Base-by-base conservation (phyloP, 1,140 invertebrate genomes). In the Orius laevigatus region DNA sequence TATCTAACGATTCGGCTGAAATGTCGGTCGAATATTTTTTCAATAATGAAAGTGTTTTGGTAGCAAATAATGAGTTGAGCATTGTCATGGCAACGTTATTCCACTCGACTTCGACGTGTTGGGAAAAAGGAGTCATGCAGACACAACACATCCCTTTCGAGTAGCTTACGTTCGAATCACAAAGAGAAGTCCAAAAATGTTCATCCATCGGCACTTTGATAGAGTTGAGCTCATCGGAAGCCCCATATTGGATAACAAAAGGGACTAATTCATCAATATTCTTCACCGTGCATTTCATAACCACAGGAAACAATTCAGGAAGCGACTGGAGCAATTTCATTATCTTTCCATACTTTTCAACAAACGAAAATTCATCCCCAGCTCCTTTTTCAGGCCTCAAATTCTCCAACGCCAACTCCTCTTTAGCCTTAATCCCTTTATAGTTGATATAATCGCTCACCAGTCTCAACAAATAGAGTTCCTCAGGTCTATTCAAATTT, bases 61-160 rank as follows among this genome's bases (percentile, higher is more conserved):
- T 47, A 3, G 57, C 46, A 31, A 60, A 60, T 40, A 68, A 57
- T 12, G 58, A 60, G 54, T 63, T 56, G n/a, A 67, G 40, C 50
- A 63, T 58, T 2, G 57, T 40, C 34, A 53, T 51, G 10, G 56
- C 57, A 33, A 66, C 53, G 14, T 60, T 49, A 19, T 56, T 62
- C 66, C 66, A 68, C 9, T 54, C 41, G 6, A 53, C 51, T 33
- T 52, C 36, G 8, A 48, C 32, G 9, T 9, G 12, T 16, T 14
- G 9, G 9, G 25, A 9, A 16, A 6, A 19, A 6, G 9, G 8
- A 9, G 16, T 40, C 45, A 46, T 34, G 38, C 51, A 53, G 16
- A 53, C 35, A 34, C 66, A 56, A 55, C 66, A 67, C 12, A 52
- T 35, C 3, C 60, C 57, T 41, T 57, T 55, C 44, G 59, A 63